A percentile compares a stretch with the other conserved stretches of the same genome.
phyloP scores from a whole-genome alignment of 2,797 vertebrate species.

The Podargus strigoides region DNA sequence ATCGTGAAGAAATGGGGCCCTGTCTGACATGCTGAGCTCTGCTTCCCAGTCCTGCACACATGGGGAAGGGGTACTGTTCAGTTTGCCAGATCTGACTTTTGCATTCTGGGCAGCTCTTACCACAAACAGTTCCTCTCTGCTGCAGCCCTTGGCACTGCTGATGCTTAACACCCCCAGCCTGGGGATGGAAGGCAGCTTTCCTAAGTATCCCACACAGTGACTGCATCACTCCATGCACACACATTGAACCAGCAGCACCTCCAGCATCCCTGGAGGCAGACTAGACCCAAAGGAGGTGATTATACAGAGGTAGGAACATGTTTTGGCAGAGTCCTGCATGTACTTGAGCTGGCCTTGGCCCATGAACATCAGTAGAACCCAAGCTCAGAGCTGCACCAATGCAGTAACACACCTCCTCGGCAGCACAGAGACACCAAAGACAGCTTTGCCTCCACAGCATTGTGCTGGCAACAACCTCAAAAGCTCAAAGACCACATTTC shows the following conservation, averaged over 20 bases:
- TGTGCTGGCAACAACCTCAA: not conserved
- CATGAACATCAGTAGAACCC: not conserved
- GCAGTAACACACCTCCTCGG: not conserved
- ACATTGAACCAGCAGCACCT: not conserved
- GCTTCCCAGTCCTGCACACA: not conserved
- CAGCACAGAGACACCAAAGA: not conserved
- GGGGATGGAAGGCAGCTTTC: not conserved
- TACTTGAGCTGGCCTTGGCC: not conserved
- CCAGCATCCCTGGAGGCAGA: not conserved
- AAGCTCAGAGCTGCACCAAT: not conserved
- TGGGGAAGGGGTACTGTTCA: accelerated
- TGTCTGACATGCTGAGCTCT: not conserved
- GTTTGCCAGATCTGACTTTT: not conserved
- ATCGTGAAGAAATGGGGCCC: accelerated
- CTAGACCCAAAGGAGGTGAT: not conserved
- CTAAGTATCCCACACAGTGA: not conserved
- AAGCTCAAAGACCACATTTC: not conserved
- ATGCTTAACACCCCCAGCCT: not conserved
- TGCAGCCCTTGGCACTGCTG: not conserved
- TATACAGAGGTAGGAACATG: not conserved
- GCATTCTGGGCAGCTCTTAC: not conserved
- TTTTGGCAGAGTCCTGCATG: not conserved
- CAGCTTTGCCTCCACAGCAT: not conserved
- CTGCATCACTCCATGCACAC: accelerated
- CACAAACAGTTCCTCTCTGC: not conserved